Evolutionary conservation across 2,797 vertebrate species (phyloP), one percentile per base, ranked within the genome.

Genomic region (Chanos chanos): DNA sequence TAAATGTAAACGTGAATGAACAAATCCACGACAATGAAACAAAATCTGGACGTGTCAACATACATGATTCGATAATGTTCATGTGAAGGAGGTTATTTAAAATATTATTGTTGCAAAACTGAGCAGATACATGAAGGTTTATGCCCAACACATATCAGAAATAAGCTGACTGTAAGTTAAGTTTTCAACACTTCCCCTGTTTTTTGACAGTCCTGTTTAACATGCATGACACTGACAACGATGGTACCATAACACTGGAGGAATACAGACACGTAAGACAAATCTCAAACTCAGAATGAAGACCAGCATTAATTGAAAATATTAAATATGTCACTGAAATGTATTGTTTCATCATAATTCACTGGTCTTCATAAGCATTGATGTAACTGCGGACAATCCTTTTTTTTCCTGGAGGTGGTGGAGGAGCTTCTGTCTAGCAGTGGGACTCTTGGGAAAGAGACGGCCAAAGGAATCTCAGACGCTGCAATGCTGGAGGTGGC

Each of bases 401-500:
- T 47, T 1, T 64, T 3, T 62, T 6, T 69, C 7, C 37, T 56
- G 9, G 51, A 99, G 96, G 92, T 99, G 77, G 93, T 99, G 47
- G 93, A 96, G 72, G 94, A 99, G 77, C 84, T 99, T 78, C 81
- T 99, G 2, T 98, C 94, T 0, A 89, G 88, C 36, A 97, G 94
- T 45, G 92, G 90, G 1, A 77, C 91, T 5, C 80, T 96, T 41
- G 92, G 88, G 69, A 94, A 89, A 76, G 92, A 95, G 49, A 87
- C 86, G 0, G 86, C 89, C 51, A 94, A 92, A 0, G 89, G 92
- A 79, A 99, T 99, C 0, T 93, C 95, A 0, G 95, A 99, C 0
- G 94, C 95, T 4, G 96, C 95, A 86, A 99, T 99, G 96, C 79
- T 96, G 90, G 96, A 99, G 79, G 96, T 96, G 1, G 95, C 94